Base-by-base conservation (phyloP, 2,888 invertebrate species). In the Hanleya hanleyi region DNA sequence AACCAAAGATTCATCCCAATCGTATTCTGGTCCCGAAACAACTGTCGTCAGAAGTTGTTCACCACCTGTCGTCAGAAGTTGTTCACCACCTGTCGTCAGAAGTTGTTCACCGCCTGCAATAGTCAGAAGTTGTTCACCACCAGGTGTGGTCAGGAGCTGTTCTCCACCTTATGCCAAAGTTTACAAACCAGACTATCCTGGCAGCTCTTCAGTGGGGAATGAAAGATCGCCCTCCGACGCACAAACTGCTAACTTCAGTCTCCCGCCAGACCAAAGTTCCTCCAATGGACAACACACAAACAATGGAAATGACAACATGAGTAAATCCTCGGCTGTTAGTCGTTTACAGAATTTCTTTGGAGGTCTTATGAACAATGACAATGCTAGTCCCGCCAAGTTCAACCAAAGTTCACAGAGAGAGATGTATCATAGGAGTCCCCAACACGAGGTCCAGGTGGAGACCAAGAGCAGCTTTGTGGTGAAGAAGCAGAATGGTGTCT, bases 51-150 rank as follows among this genome's bases (percentile, higher is more conserved):
- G 57, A 26, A 57, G 57, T 26, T 57, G 57, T 26, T 29, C 57
- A 4, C 57, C n/a, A n/a, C n/a, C n/a, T n/a, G n/a, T n/a, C 22
- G 57, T 57, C 4, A 22, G 57, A 26, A 57, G 57, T 26, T 57
- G 57, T 26, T 29, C 57, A 4, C 57, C 57, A 7, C 57, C 57
- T n/a, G n/a, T n/a, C n/a, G n/a, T n/a, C n/a, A n/a, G n/a, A 15
- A 57, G 57, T 32, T 57, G 57, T 57, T 57, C 57, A 2, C 57
- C 57, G 29, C 57, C n/a, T n/a, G n/a, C n/a, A n/a, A n/a, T 57
- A 32, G 1, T 7, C 3, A 47, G 47, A 15, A 57, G 57, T 32
- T 57, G 57, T 57, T 57, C 57, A 2, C 57, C 57, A 57, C 57
- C n/a, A n/a, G n/a, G n/a, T n/a, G n/a, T 57, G 57, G 1, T 7